phyloP scores from a whole-genome alignment of 1,140 invertebrate species.

The Caerostris darwini region DNA sequence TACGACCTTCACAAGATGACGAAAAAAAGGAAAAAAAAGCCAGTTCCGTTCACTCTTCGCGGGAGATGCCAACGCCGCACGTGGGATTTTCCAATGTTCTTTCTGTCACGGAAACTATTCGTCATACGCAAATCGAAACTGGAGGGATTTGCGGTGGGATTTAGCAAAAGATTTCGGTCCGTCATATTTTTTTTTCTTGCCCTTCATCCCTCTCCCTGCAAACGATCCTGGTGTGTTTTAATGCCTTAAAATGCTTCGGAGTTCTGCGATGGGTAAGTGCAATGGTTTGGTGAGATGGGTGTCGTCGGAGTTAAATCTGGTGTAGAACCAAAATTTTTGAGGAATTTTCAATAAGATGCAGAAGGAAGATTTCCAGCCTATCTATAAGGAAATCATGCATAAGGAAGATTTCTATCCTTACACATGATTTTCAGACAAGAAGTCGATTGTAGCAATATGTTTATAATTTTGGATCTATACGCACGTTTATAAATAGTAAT shows the following conservation, averaged over 20 bases:
- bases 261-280: neutral
- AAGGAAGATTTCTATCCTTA: too few relatives aligned
- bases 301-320: too few relatives aligned
- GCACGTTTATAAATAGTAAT: too few relatives aligned
- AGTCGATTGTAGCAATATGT: too few relatives aligned
- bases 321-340: too few relatives aligned
- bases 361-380: too few relatives aligned
- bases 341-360: too few relatives aligned
- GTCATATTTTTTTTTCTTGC: too few relatives aligned
- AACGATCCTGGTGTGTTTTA: neutral
- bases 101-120: constrained; percentile 37
- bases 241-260: neutral
- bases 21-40: neutral
- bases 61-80: neutral
- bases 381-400: too few relatives aligned
- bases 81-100: constrained; percentile 26
- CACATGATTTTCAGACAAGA: too few relatives aligned
- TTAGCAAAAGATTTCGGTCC: neutral
- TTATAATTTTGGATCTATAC: too few relatives aligned
- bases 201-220: neutral
- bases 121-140: constrained; percentile 47
- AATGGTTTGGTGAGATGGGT: neutral
- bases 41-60: neutral
- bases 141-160: constrained; percentile 47
- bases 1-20: neutral